phyloP scores from a whole-genome alignment of 2,888 invertebrate genomes.

The Idaea straminata region DNA sequence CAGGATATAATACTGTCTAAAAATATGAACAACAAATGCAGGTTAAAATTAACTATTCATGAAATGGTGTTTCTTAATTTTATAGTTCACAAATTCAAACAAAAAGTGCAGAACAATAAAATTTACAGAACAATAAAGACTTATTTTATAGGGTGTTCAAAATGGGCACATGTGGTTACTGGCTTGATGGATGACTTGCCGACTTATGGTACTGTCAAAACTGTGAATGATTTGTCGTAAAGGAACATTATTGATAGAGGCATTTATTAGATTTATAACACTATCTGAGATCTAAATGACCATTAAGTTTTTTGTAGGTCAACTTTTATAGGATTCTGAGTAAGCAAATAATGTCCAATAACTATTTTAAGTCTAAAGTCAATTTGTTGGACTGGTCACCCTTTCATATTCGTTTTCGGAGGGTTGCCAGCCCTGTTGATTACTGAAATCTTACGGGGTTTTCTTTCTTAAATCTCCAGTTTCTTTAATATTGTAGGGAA shows the following conservation, averaged over 20 bases:
- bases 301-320: neutral
- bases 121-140: neutral
- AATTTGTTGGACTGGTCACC: neutral
- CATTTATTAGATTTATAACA: neutral
- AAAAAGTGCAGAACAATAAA: too few relatives aligned
- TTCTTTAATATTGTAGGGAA: too few relatives aligned
- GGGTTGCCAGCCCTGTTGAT: too few relatives aligned
- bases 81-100: neutral
- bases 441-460: too few relatives aligned
- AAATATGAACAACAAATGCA: neutral
- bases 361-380: neutral
- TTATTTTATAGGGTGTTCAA: neutral
- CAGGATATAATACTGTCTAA: neutral
- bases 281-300: neutral
- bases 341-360: neutral
- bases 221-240: constrained; percentile 16
- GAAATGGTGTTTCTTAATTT: neutral
- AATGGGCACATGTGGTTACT: constrained; percentile 12
- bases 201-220: constrained; percentile 17
- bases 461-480: too few relatives aligned
- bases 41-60: neutral
- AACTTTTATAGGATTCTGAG: neutral
- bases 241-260: constrained; percentile 1
- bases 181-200: constrained; percentile 16
- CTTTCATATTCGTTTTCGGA: too few relatives aligned